phyloP scores from a whole-genome alignment of 2,113 vertebrate species.

The Accipiter cooperii region DNA sequence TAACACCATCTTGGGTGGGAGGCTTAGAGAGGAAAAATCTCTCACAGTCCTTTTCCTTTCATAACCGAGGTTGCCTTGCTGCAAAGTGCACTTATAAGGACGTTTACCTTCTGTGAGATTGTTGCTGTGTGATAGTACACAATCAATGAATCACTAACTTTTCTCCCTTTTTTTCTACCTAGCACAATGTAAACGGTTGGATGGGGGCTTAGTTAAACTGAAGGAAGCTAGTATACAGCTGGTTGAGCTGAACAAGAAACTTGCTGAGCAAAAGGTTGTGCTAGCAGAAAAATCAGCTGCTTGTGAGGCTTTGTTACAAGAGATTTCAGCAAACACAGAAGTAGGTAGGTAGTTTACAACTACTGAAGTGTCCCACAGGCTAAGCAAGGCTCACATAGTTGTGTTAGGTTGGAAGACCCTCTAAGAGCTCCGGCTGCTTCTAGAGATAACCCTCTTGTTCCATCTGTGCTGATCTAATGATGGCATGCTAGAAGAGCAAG shows the following conservation, averaged over 20 bases:
- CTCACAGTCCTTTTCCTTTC: neutral
- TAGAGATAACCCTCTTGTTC: neutral
- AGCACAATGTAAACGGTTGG: constrained; percentile 90
- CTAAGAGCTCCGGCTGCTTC: neutral
- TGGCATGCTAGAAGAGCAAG: neutral
- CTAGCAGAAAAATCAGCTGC: constrained; percentile 87
- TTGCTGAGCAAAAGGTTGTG: constrained; percentile 89
- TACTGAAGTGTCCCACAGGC: neutral
- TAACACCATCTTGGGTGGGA: neutral
- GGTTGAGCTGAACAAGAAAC: constrained; percentile 84
- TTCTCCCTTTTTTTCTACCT: neutral
- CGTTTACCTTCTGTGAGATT: neutral
- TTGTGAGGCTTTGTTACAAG: constrained; percentile 82
- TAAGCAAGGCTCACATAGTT: neutral
- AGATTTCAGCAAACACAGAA: constrained; percentile 84
- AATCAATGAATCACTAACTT: neutral
- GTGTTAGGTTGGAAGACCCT: neutral
- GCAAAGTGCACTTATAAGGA: neutral
- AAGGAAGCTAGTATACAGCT: constrained; percentile 91
- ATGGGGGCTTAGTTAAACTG: constrained; percentile 89
- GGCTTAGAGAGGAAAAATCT: neutral
- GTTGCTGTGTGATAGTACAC: neutral
- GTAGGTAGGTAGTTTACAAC: constrained; percentile 70
- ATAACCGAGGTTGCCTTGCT: neutral
- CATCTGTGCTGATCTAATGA: neutral